Evolutionary conservation across 2,888 invertebrate species (phyloP).

Genomic region (Heliconius sara): DNA sequence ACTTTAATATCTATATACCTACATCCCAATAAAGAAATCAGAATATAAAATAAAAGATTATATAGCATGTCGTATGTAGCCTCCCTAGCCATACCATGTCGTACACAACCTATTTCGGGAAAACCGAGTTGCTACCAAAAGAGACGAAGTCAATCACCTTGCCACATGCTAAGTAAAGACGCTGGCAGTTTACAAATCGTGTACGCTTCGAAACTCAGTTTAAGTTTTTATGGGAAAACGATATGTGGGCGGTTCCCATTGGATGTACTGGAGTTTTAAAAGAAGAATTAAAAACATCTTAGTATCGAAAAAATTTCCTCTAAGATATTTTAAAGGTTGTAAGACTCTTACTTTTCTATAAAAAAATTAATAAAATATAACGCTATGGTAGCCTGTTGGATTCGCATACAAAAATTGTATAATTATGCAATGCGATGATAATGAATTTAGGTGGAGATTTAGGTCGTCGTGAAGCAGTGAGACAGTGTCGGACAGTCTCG

Average conservation of each 20-base stretch:
- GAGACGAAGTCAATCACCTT: slow-evolving; percentile 47
- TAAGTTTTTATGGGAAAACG: slow-evolving; percentile 20
- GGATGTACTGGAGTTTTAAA: neutral
- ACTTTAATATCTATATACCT: neutral
- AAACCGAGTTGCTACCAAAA: slow-evolving; percentile 44
- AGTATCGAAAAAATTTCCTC: too few relatives aligned
- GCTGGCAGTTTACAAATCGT: slow-evolving; percentile 27
- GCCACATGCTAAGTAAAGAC: slow-evolving; percentile 39
- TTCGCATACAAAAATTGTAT: too few relatives aligned
- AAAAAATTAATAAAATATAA: too few relatives aligned
- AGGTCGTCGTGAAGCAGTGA: too few relatives aligned
- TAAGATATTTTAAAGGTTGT: neutral
- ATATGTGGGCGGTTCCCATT: slow-evolving; percentile 11
- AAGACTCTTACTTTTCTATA: too few relatives aligned
- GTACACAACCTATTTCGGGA: slow-evolving; percentile 45
- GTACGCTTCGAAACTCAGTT: slow-evolving; percentile 1
- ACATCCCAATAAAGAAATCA: neutral
- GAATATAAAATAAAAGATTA: neutral
- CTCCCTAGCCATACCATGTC: slow-evolving; percentile 28
- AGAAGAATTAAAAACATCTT: neutral
- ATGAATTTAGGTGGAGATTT: too few relatives aligned
- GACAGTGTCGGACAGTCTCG: too few relatives aligned
- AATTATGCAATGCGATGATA: too few relatives aligned
- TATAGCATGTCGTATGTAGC: neutral
- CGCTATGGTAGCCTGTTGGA: too few relatives aligned